Evolutionary conservation across 2,113 vertebrate species (phyloP).

Genomic region (Ornithorhynchus anatinus): DNA sequence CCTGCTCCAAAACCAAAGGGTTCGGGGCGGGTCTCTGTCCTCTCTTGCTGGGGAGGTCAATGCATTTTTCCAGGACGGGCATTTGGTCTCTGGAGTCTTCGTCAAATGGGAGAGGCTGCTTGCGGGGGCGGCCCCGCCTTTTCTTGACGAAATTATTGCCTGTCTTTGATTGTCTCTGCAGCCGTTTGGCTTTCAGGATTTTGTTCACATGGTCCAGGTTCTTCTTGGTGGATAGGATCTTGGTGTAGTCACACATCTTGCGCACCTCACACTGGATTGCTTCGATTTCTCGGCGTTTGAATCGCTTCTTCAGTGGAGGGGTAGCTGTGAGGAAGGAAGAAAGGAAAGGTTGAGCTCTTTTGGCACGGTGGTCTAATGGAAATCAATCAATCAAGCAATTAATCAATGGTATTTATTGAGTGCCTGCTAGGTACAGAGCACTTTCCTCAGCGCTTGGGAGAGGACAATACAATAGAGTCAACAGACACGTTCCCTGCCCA

Average conservation of each 20-base stretch:
- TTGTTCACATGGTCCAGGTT: constrained; percentile 99
- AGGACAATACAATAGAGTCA: too few species aligned
- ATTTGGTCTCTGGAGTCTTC: constrained; percentile 87
- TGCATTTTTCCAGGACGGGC: constrained; percentile 93
- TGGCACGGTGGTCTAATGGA: too few species aligned
- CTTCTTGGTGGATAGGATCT: constrained; percentile 92
- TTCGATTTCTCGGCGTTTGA: constrained; percentile 90
- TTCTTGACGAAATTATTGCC: constrained; percentile 98
- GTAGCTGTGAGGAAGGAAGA: constrained; percentile 62
- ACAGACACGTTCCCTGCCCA: too few species aligned
- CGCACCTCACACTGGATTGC: constrained; percentile 93
- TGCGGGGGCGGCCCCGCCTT: constrained; percentile 88
- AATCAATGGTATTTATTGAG: too few species aligned
- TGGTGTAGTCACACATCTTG: constrained; percentile 92
- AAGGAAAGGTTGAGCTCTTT: constrained; percentile 14
- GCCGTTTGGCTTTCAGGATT: constrained; percentile 96
- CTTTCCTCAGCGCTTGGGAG: too few species aligned
- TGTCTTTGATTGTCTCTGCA: constrained; percentile 98
- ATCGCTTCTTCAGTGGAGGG: constrained; percentile 82
- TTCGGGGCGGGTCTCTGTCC: constrained; percentile 76
- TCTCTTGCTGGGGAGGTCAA: constrained; percentile 89
- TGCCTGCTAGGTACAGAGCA: too few species aligned
- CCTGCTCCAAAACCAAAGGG: constrained; percentile 78
- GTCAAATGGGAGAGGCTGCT: constrained; percentile 82
- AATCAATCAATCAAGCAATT: too few species aligned